Evolutionary conservation across 2,888 invertebrate species (phyloP).

Genomic region (Dolichopus griseipennis): DNA sequence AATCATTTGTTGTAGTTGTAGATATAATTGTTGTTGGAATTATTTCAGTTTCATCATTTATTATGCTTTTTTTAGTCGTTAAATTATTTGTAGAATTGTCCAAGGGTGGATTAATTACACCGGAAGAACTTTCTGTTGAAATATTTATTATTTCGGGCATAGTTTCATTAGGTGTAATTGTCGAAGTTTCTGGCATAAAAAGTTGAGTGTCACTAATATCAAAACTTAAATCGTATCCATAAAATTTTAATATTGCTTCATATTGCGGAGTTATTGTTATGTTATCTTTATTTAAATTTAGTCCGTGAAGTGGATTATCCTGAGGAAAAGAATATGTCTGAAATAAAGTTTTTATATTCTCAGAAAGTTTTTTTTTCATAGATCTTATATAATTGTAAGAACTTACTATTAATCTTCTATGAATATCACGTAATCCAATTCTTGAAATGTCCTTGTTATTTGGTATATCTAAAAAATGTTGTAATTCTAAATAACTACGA

Average conservation of each 20-base stretch:
- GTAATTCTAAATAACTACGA: constrained; percentile 62
- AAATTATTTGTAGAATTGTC: not conserved
- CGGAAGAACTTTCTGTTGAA: constrained; percentile 22
- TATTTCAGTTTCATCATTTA: not conserved
- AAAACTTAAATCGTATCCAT: constrained; percentile 65
- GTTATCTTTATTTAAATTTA: constrained; percentile 70
- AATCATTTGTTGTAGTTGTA: constrained; percentile 20
- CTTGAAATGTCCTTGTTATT: constrained; percentile 63
- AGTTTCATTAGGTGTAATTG: constrained; percentile 27
- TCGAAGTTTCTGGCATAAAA: not conserved
- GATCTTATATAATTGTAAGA: not conserved
- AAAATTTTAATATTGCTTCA: constrained; percentile 63
- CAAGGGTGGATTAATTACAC: constrained; percentile 11
- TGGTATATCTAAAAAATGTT: constrained; percentile 60
- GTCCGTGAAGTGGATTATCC: constrained; percentile 72
- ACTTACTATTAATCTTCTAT: constrained; percentile 67
- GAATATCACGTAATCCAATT: constrained; percentile 73
- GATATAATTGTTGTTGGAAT: constrained; percentile 21
- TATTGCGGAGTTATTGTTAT: constrained; percentile 66
- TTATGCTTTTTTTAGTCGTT: not conserved
- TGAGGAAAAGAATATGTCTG: constrained; percentile 76
- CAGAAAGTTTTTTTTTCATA: not conserved
- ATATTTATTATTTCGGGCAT: constrained; percentile 33
- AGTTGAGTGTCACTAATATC: not conserved
- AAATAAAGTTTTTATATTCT: constrained; percentile 24